phyloP scores from a whole-genome alignment of 1,140 invertebrate species.

The Galendromus occidentalis region DNA sequence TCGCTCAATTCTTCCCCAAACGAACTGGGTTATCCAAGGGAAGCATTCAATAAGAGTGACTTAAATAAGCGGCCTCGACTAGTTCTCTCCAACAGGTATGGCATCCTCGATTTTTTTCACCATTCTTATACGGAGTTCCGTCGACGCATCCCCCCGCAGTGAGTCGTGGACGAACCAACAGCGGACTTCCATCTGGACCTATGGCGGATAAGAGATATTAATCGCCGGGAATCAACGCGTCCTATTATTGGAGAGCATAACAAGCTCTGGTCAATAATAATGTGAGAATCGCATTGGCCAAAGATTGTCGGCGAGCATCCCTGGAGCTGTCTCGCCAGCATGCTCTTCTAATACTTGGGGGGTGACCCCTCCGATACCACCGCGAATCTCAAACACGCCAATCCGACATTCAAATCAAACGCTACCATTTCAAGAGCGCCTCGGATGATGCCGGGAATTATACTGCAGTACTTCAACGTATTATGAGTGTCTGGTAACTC shows the following conservation, averaged over 20 bases:
- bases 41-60: no score
- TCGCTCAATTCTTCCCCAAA: no score
- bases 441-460: slow-evolving; percentile 75
- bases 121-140: slow-evolving; percentile 87
- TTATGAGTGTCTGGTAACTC: slow-evolving; percentile 74
- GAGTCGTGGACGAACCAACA: slow-evolving; percentile 62
- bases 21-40: no score
- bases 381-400: background rate
- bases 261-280: no score
- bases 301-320: no score
- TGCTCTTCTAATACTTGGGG: no score
- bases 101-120: slow-evolving; percentile 87
- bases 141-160: slow-evolving; percentile 77
- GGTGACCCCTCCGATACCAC: background rate
- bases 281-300: no score
- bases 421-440: slow-evolving; percentile 93
- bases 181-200: slow-evolving; percentile 47
- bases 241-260: no score
- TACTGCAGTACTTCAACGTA: slow-evolving; percentile 76
- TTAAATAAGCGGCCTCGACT: no score
- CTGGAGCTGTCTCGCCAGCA: no score
- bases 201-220: slow-evolving; percentile 2
- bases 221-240: no score
- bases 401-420: background rate
- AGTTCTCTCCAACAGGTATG: slow-evolving; percentile 92